Evolutionary conservation across 2,113 vertebrate species (phyloP), one percentile per base, ranked within the genome.

Genomic region (Catharus minimus): DNA sequence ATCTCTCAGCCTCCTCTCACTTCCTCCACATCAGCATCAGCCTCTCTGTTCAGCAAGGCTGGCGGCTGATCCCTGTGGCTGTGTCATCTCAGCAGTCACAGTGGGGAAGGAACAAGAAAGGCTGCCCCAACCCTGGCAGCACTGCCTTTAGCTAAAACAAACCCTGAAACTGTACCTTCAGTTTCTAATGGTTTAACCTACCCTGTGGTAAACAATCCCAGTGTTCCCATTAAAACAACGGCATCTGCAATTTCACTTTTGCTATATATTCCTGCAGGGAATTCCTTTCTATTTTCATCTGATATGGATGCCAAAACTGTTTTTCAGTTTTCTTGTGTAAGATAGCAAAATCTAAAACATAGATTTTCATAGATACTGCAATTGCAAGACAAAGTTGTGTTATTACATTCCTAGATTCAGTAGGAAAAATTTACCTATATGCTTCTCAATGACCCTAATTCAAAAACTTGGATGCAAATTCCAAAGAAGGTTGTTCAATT

Each of bases 51-150:
- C 33, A 27, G 24, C 0, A 0, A n/a, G 58, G 55, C 38, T 6
- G 4, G 32, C 0, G 0, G 24, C 46, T 41, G 41, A 49, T 86
- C 41, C 24, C 27, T 1, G 2, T 60, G 13, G 24, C 58, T 38
- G 30, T 79, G 57, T 24, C 27, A 33, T 27, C 50, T 49, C 61
- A 64, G 44, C 36, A 75, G 4, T 39, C 26, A 24, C 36, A 49
- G 11, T 1, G 0, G 36, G 39, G 18, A 77, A 38, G 67, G 27
- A 72, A 27, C 13, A 57, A 16, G 15, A 61, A 5, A 0, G 1
- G 1, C n/a, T 52, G 17, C 19, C 58, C 32, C 53, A 60, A 5
- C 14, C 26, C 26, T 3, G 3, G 53, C 22, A 76, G 38, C 32
- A 15, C 18, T 44, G 19, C 60, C 6, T 7, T 73, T 22, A 39